Conservation (phyloP, 2,888 invertebrate genomes). For the Apodemia zela region DNA sequence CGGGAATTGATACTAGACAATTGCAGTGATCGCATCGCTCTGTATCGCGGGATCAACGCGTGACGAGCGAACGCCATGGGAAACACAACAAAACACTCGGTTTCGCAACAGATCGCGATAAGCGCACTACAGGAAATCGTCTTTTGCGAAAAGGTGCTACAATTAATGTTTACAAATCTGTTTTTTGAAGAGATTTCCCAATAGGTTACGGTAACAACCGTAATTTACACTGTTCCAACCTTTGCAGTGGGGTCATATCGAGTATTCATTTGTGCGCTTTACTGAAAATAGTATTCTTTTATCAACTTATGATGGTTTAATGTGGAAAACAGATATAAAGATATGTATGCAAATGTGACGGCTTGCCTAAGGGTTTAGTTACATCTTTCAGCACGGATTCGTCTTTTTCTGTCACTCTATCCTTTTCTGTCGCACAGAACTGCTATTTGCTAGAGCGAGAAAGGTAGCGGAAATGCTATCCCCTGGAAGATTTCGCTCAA, state of each 20-base stretch:
- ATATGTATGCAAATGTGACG: too few relatives aligned
- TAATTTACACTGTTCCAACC: background rate
- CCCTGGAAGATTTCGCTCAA: too few relatives aligned
- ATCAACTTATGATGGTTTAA: too few relatives aligned
- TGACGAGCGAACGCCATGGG: conserved; percentile 10
- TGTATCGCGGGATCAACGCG: conserved; percentile 11
- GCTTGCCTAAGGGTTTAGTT: too few relatives aligned
- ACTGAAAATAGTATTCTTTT: background rate
- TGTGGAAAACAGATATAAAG: too few relatives aligned
- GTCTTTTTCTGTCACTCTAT: too few relatives aligned
- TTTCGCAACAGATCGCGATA: conserved; percentile 14
- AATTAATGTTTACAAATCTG: conserved; percentile 10
- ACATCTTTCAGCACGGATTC: too few relatives aligned
- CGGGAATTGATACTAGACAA: conserved; percentile 11
- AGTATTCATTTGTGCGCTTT: background rate
- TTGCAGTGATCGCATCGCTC: conserved; percentile 6
- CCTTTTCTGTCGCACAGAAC: too few relatives aligned
- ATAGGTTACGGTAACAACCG: background rate
- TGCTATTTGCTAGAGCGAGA: too few relatives aligned
- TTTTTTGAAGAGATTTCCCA: conserved; percentile 4
- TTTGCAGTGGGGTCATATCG: background rate
- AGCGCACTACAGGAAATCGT: conserved; percentile 12
- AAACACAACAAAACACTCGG: conserved; percentile 4
- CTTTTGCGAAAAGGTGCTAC: conserved; percentile 13
- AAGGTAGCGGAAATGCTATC: too few relatives aligned